Base-by-base conservation (phyloP, 2,888 invertebrate species). In the Drosophila longiperda region DNA sequence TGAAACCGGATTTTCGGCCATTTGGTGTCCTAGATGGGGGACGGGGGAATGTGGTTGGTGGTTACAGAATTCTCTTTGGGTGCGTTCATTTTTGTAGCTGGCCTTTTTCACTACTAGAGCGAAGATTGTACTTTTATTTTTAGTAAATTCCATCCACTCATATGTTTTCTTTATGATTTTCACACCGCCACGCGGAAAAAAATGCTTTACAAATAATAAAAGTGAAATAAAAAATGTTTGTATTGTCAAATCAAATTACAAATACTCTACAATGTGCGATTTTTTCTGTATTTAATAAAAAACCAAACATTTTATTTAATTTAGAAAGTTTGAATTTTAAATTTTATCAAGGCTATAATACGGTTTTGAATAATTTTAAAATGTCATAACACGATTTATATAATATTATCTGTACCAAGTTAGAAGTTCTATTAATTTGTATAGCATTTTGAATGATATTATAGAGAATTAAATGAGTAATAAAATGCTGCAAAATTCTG, bases 121-220 rank as follows among this genome's bases (percentile, higher is more conserved):
- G n/a, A 66, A 66, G 58, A 70, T 57, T 54, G 40, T 59, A 59
- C 59, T 72, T 69, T 83, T 70, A 64, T 81, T 81, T 84, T 89
- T 80, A 89, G 75, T 77, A 89, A 89, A 72, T 80, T 67, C 54
- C 55, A 69, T 60, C 68, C 74, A 78, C 74, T 83, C 89, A 73
- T 73, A 69, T 89, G 82, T 67, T 75, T 79, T 79, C 84, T 82
- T 89, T 79, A 87, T 80, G 84, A 80, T 87, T 87, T 85, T 87
- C 73, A 82, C 84, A 63, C 77, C 70, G 61, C 55, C 63, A 66
- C 63, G 66, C 53, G 62, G 34, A 53, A 54, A 66, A 73, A 84
- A 73, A 45, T 75, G 71, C 75, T 72, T 69, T 66, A 78, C 67
- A 86, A 81, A 88, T 83, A 87, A 73, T 66, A 86, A 75, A 78